phyloP scores from a whole-genome alignment of 2,113 vertebrate genomes.

The Thymallus thymallus region DNA sequence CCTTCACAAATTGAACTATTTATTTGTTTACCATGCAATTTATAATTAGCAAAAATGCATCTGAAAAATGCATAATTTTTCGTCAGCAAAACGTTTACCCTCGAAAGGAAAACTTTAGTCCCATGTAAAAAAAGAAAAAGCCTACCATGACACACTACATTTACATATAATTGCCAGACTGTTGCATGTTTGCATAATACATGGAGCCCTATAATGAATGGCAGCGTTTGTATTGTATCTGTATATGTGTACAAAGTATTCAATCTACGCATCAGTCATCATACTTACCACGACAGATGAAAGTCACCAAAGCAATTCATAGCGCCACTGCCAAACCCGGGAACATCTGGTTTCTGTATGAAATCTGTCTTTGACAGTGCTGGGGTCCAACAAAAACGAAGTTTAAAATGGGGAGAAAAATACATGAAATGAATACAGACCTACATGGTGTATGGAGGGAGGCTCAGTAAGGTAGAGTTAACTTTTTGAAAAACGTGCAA shows the following conservation, averaged over 20 bases:
- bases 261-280: neutral
- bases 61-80: too few relatives aligned
- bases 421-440: neutral
- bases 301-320: constrained; percentile 9
- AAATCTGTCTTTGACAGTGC: neutral
- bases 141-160: too few relatives aligned
- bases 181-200: too few relatives aligned
- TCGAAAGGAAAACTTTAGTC: too few relatives aligned
- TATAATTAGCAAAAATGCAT: neutral
- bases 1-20: neutral
- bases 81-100: too few relatives aligned
- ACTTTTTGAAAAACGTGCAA: constrained; percentile 1
- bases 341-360: constrained; percentile 57
- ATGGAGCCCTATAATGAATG: neutral
- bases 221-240: neutral
- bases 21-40: too few relatives aligned
- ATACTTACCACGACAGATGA: constrained; percentile 52
- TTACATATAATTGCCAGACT: too few relatives aligned
- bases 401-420: too few relatives aligned
- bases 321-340: constrained; percentile 30
- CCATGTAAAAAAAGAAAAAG: too few relatives aligned
- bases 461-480: neutral
- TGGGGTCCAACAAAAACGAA: neutral
- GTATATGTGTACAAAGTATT: neutral
- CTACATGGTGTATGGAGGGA: neutral